Evolutionary conservation across 2,113 vertebrate genomes (phyloP).

Genomic region (Platysternon megacephalum): DNA sequence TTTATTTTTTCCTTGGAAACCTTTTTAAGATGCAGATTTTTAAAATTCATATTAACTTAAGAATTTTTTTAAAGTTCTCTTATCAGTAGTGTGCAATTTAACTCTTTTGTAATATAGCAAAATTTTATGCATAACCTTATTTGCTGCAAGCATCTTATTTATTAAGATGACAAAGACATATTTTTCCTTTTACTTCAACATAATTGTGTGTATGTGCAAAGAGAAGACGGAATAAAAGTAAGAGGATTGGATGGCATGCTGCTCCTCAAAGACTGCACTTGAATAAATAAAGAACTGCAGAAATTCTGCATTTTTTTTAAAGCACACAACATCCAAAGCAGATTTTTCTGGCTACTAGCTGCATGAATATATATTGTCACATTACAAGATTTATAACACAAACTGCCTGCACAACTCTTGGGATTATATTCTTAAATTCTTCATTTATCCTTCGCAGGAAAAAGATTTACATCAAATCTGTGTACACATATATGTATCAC

Average conservation of each 20-base stretch:
- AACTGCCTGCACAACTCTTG: neutral
- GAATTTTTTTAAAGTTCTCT: constrained; percentile 43
- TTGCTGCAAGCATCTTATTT: constrained; percentile 38
- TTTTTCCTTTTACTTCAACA: constrained; percentile 39
- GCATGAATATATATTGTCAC: neutral
- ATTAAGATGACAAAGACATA: constrained; percentile 28
- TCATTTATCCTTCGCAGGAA: neutral
- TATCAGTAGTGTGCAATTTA: constrained; percentile 51
- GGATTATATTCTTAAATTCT: neutral
- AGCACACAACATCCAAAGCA: constrained; percentile 4
- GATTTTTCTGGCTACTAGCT: neutral
- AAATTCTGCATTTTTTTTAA: constrained; percentile 2
- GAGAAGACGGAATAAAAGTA: constrained; percentile 6
- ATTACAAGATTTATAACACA: neutral
- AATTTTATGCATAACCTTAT: constrained; percentile 49
- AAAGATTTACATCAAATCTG: neutral
- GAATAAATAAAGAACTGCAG: neutral
- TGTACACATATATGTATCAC: neutral
- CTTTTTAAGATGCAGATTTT: constrained; percentile 29
- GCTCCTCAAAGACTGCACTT: neutral
- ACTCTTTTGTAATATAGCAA: constrained; percentile 14
- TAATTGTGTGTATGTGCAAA: constrained; percentile 31
- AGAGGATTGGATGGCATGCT: neutral
- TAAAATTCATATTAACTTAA: constrained; percentile 18
- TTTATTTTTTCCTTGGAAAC: constrained; percentile 16